A percentile compares a stretch with the other conserved stretches of the same genome.
Evolutionary conservation across 1,140 invertebrate genomes (phyloP).

Genomic region (Cyclargus thomasi): DNA sequence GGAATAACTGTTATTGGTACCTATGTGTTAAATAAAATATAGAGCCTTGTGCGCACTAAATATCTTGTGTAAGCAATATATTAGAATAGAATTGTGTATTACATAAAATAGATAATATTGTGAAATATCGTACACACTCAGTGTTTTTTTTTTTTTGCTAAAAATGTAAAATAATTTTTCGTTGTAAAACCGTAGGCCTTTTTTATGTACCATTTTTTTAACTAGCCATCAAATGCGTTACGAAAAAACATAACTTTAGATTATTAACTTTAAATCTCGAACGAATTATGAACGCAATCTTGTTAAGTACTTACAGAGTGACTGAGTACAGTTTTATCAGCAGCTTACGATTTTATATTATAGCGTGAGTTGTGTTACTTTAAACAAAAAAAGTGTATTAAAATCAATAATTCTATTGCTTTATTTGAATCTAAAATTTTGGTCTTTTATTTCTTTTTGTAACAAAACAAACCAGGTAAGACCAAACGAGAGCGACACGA

Average conservation of each 20-base stretch:
- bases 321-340: neutral
- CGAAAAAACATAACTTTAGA: neutral
- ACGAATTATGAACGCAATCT: slow-evolving; percentile 24
- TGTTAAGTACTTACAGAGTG: slow-evolving; percentile 12
- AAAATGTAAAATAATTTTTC: neutral
- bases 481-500: no score
- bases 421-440: no score
- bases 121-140: neutral
- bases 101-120: neutral
- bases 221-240: no score
- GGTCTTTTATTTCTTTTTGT: no score
- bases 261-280: slow-evolving; percentile 20
- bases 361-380: no score
- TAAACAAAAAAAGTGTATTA: no score
- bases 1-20: neutral
- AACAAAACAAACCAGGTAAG: no score
- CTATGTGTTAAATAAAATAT: slow-evolving; percentile 12
- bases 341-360: no score
- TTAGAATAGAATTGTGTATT: slow-evolving; percentile 14
- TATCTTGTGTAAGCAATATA: slow-evolving; percentile 18
- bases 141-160: neutral
- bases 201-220: no score
- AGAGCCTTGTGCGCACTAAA: slow-evolving; percentile 18
- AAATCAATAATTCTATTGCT: no score
- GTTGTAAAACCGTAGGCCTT: no score